Conservation (phyloP, 2,888 invertebrate species). For the Balanococcus diminutus region DNA sequence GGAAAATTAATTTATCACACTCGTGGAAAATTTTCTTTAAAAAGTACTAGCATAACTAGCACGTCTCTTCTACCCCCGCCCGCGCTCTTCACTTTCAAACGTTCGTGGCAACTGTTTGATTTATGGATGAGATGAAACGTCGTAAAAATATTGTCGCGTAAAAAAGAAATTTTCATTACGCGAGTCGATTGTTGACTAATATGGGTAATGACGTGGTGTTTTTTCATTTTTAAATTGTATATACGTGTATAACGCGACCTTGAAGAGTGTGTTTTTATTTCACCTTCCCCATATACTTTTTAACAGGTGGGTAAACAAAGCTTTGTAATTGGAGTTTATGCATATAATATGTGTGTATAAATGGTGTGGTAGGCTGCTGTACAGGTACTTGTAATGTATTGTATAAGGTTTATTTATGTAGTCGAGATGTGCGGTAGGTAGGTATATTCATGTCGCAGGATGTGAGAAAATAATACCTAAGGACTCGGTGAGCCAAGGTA, state of each 20-base stretch:
- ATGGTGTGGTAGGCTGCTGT: not conserved
- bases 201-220: not conserved
- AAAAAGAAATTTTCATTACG: not conserved
- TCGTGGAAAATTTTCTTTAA: too few relatives aligned
- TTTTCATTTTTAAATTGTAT: slow-evolving; percentile 2
- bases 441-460: not conserved
- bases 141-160: not conserved
- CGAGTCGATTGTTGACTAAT: not conserved
- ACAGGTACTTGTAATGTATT: not conserved
- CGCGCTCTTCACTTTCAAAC: too few relatives aligned
- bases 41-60: too few relatives aligned
- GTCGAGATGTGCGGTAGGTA: too few relatives aligned
- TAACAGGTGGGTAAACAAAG: not conserved
- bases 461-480: too few relatives aligned
- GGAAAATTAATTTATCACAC: too few relatives aligned
- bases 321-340: not conserved
- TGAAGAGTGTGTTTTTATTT: not conserved
- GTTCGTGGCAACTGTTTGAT: not conserved
- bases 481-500: not conserved
- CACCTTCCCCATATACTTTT: not conserved
- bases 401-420: not conserved
- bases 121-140: not conserved
- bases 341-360: not conserved
- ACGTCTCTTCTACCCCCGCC: too few relatives aligned
- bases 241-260: not conserved